phyloP scores from a whole-genome alignment of 1,140 invertebrate species.

The Pseudomyrmex gracilis region DNA sequence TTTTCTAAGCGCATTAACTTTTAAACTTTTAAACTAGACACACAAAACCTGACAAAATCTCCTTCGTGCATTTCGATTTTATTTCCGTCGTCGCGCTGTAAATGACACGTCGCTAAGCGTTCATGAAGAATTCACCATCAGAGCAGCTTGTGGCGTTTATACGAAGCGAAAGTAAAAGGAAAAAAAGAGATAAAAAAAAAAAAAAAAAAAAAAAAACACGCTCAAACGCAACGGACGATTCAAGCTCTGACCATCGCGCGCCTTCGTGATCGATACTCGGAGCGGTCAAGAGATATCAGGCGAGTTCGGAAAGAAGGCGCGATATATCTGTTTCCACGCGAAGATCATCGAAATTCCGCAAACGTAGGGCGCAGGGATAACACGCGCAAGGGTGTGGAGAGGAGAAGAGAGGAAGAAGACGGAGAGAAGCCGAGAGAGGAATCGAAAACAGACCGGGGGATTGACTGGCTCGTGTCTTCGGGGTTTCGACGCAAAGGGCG shows the following conservation, averaged over 20 bases:
- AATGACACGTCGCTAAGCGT: conserved; percentile 24
- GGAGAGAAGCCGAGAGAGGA: conserved; percentile 33
- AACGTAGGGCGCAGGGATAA: conserved; percentile 57
- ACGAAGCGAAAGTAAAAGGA: conserved; percentile 28
- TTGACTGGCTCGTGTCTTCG: conserved; percentile 73
- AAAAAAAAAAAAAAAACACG: conserved; percentile 7
- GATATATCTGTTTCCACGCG: conserved; percentile 70
- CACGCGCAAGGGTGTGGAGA: background rate
- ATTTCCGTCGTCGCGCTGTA: background rate
- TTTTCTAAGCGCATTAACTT: too few species aligned
- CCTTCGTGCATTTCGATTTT: background rate
- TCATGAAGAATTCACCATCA: conserved; percentile 49
- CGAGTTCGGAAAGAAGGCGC: conserved; percentile 53
- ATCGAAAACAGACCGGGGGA: conserved; percentile 71
- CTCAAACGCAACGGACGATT: conserved; percentile 15
- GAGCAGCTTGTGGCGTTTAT: conserved; percentile 13
- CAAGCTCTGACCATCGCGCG: background rate
- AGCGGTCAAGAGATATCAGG: conserved; percentile 19
- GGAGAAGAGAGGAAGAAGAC: conserved; percentile 26
- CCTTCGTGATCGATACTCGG: conserved; percentile 45
- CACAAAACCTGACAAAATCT: background rate
- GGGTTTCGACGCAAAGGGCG: conserved; percentile 42
- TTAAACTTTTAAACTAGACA: conserved; percentile 10
- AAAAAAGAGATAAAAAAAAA: conserved; percentile 28
- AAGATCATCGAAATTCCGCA: conserved; percentile 72